Conservation (phyloP, 2,888 invertebrate genomes). For the Lacanobia oleracea region DNA sequence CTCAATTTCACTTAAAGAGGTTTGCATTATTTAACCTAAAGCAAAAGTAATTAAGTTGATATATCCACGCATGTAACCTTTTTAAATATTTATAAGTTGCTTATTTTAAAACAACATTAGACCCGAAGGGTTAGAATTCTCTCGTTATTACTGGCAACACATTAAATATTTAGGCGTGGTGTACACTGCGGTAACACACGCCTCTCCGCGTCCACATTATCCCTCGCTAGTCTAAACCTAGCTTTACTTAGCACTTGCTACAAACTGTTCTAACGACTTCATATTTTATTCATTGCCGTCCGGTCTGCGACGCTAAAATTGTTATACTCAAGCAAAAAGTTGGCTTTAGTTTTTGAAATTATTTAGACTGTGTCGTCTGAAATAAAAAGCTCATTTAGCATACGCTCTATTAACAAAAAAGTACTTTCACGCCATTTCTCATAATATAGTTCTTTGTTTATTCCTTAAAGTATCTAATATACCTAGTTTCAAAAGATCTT, state of each 20-base stretch:
- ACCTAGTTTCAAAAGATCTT: slow-evolving; percentile 7
- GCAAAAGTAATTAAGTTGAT: slow-evolving; percentile 8
- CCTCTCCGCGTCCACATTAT: slow-evolving; percentile 23
- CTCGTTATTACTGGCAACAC: slow-evolving; percentile 51
- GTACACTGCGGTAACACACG: slow-evolving; percentile 49
- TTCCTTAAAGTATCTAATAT: slow-evolving; percentile 10
- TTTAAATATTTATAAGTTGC: slow-evolving; percentile 38
- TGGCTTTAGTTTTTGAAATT: not conserved
- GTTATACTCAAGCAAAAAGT: slow-evolving; percentile 14
- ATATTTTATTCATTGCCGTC: slow-evolving; percentile 43
- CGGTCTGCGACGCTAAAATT: slow-evolving; percentile 12
- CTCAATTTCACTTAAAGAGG: not conserved
- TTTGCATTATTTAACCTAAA: not conserved
- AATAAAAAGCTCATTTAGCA: not conserved
- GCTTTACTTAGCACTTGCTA: slow-evolving; percentile 38
- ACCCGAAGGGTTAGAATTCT: slow-evolving; percentile 22
- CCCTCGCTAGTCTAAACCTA: slow-evolving; percentile 22
- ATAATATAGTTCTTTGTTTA: slow-evolving; percentile 21
- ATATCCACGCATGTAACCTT: slow-evolving; percentile 13
- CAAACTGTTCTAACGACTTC: slow-evolving; percentile 17
- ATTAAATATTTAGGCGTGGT: slow-evolving; percentile 56
- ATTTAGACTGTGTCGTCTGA: not conserved
- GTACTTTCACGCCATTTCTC: not conserved
- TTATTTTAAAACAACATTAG: slow-evolving; percentile 46
- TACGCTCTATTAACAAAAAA: no score